Conservation (phyloP, 2,888 invertebrate genomes). For the Sinotaia quadrata region DNA sequence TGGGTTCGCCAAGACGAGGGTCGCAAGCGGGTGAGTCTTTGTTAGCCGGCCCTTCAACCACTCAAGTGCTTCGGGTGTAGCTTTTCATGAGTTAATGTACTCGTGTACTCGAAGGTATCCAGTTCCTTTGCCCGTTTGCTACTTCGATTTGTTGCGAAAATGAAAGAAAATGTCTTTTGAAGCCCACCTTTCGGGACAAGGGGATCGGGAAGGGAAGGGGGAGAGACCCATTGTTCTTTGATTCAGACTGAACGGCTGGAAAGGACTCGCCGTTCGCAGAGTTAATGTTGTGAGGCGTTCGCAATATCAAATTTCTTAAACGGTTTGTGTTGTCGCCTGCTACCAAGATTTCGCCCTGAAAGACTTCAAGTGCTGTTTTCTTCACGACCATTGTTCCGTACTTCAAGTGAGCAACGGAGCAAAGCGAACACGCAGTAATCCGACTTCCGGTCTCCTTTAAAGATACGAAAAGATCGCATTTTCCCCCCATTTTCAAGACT, state of each 20-base stretch:
- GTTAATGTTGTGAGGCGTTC: conserved; percentile 1
- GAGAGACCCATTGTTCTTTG: not conserved
- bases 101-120: conserved; percentile 23
- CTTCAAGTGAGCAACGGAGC: conserved; percentile 29
- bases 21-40: conserved; percentile 18
- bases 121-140: conserved; percentile 24
- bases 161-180: conserved; percentile 26
- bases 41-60: conserved; percentile 9
- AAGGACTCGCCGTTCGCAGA: not conserved
- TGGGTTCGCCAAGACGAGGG: conserved; percentile 21
- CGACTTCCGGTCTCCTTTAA: conserved; percentile 23
- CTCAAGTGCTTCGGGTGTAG: not conserved
- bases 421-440: conserved; percentile 7
- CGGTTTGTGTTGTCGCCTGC: conserved; percentile 20
- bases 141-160: conserved; percentile 24
- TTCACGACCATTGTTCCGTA: conserved; percentile 12
- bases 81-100: conserved; percentile 20
- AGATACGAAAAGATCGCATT: conserved; percentile 10
- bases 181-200: not conserved
- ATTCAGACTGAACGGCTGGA: not conserved
- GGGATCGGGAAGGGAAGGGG: not conserved
- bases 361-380: conserved; percentile 24
- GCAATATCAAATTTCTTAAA: conserved; percentile 26
- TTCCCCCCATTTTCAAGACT: conserved; percentile 9
- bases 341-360: conserved; percentile 23